A percentile compares a stretch with the other conserved stretches of the same genome.
These are phyloP conservation scores for Eulithis testata DNA, from an alignment of 2,888 invertebrate genomes.

Conservation along the genomic window DNA sequence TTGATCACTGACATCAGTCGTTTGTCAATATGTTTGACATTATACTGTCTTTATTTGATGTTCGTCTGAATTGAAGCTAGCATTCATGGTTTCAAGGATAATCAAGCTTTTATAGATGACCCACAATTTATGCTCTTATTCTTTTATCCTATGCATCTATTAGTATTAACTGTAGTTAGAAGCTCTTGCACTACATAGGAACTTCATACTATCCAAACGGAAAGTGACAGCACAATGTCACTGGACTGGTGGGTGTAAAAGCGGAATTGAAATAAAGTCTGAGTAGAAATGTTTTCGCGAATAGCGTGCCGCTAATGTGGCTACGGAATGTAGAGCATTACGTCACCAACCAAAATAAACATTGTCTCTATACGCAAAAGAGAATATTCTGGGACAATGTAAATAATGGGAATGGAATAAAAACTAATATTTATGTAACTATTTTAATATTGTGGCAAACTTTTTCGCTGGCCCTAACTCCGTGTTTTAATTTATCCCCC, in stretches of 20 bases:
- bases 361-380: constrained; percentile 40
- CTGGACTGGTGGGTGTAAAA: constrained; percentile 42
- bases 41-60: no score
- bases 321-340: constrained; percentile 55
- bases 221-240: constrained; percentile 32
- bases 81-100: no score
- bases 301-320: constrained; percentile 48
- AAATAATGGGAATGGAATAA: constrained; percentile 12
- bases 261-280: constrained; percentile 54
- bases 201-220: constrained; percentile 42
- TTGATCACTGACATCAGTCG: no score
- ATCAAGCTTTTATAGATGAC: no score
- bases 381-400: constrained; percentile 13
- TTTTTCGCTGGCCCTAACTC: no score
- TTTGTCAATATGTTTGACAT: no score
- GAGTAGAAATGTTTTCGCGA: constrained; percentile 49
- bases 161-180: constrained; percentile 10
- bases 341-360: constrained; percentile 37
- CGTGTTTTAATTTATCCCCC: no score
- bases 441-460: no score
- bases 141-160: no score
- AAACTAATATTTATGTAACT: neutral
- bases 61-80: no score
- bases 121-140: no score
- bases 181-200: constrained; percentile 39